A percentile compares a stretch with the other conserved stretches of the same genome.
phyloP scores from a whole-genome alignment of 2,888 invertebrate genomes.

The Venustoraphidia nigricollis region DNA sequence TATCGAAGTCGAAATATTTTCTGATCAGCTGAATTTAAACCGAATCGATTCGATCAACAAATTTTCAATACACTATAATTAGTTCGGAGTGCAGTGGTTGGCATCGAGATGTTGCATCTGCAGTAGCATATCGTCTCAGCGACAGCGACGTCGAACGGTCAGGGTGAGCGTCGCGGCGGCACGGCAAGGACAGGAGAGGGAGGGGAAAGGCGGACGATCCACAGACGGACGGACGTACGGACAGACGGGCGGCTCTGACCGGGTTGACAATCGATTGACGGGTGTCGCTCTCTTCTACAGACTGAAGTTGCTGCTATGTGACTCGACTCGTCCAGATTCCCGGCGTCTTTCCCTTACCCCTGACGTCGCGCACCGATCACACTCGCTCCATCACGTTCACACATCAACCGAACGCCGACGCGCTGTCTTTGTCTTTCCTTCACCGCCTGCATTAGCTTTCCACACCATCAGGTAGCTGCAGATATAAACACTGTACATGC shows the following conservation, averaged over 20 bases:
- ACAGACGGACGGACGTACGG: constrained; percentile 2
- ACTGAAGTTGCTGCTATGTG: constrained; percentile 18
- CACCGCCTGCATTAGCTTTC: no score
- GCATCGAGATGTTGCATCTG: no score
- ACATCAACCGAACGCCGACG: constrained; percentile 8
- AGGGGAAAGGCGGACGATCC: constrained; percentile 6
- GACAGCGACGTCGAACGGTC: constrained; percentile 11
- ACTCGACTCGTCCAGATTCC: constrained; percentile 15
- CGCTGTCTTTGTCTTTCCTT: constrained; percentile 9
- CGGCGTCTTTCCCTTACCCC: constrained; percentile 6
- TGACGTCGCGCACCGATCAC: constrained; percentile 14
- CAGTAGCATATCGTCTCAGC: no score
- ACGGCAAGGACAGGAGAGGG: constrained; percentile 11
- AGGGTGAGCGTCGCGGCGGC: constrained; percentile 14
- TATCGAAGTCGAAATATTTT: no score
- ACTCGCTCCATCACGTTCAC: constrained; percentile 20
- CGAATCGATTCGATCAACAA: no score
- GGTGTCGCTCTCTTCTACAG: constrained; percentile 25
- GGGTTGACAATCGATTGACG: constrained; percentile 38
- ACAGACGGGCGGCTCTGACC: constrained; percentile 6
- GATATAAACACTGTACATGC: no score
- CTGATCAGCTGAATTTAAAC: no score
- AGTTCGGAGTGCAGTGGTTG: no score
- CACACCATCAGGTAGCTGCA: no score
- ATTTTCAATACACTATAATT: no score